Base-by-base conservation (phyloP, 2,888 invertebrate genomes). In the Lasioglossum leucozonium region DNA sequence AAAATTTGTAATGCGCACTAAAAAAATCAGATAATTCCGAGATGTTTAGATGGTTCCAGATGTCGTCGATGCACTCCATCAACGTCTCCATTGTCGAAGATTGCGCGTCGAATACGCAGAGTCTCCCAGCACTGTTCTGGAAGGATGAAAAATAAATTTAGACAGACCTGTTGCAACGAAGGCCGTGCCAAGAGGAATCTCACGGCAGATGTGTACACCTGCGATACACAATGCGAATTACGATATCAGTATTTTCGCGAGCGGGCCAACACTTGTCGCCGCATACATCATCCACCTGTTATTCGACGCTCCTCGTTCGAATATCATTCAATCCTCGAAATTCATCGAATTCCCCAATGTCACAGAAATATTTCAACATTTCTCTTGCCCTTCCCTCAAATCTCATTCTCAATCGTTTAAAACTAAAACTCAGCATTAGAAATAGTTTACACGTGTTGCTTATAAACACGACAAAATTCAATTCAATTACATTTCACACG, bases 241-340 rank as follows among this genome's bases (percentile, higher is more conserved):
- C 72, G 75, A 85, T 85, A 85, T 85, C 81, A 72, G 80, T 81
- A 85, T 85, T 81, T 81, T 77, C 77, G 81, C 71, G 77, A 18
- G 55, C 44, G 37, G 40, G 67, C 65, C 72, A 84, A 74, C 65
- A 69, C 47, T 77, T 37, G 47, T 67, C 40, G 40, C 37, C 30
- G 8, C 37, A 44, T 51, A 58, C 26, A 37, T 74, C 37, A 69
- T 80, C 82, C 82, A 82, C 78, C 85, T 77, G 73, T 85, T 77
- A 26, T 62, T 78, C 58, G n/a, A 16, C 16, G 13, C 58, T 30
- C 5, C 55, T n/a, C 26, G 13, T 5, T 26, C 26, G 13, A 58
- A 13, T n/a, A 58, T 30, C 5, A 13, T 58, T 58, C 58, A 58
- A 26, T 26, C 13, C 16, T 3, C 16, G 58, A 16, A 4, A 58